Base-by-base conservation (phyloP, 2,888 invertebrate genomes). In the Drosophila quinaria region DNA sequence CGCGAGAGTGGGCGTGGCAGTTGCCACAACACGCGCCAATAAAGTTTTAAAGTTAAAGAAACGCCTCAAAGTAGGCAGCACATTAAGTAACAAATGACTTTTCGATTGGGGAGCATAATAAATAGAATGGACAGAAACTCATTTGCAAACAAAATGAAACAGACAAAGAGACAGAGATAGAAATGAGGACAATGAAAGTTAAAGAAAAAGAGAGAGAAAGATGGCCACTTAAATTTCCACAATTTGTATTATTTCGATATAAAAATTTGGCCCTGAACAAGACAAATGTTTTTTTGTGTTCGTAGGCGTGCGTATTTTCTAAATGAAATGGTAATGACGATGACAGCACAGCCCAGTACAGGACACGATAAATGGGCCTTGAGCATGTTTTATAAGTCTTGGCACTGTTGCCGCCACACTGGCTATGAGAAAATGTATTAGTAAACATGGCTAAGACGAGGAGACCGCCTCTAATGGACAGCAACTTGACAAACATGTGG, bases 161-260 rank as follows among this genome's bases (percentile, higher is more conserved):
- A 3, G 50, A 29, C 15, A 22, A 11, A 9, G 13, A 22, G 15
- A 17, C n/a, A 35, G 42, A 55, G 17, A 46, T 17, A 3, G 22
- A 17, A 15, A 49, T 29, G 22, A 17, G 41, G 9, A 29, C 15
- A 35, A n/a, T 29, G 8, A 31, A 13, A 37, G 19, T 2, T 11
- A 35, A 6, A 10, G 33, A 39, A 44, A 29, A 9, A 11, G 58
- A 41, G 47, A 11, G 58, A 41, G 47, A 52, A 42, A 13, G 10
- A 29, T 52, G 49, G 61, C 42, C 66, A 70, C 73, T 84, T 78
- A 70, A 83, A 80, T 74, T 77, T 80, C 31, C 58, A 81, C 87
- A 87, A 84, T 84, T 89, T 89, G 73, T 87, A 74, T 77, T 65
- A 70, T 87, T 89, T 81, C 56, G 68, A 72, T 66, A 78, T 54